phyloP scores from a whole-genome alignment of 2,888 invertebrate species.

The Lamproptera curius region DNA sequence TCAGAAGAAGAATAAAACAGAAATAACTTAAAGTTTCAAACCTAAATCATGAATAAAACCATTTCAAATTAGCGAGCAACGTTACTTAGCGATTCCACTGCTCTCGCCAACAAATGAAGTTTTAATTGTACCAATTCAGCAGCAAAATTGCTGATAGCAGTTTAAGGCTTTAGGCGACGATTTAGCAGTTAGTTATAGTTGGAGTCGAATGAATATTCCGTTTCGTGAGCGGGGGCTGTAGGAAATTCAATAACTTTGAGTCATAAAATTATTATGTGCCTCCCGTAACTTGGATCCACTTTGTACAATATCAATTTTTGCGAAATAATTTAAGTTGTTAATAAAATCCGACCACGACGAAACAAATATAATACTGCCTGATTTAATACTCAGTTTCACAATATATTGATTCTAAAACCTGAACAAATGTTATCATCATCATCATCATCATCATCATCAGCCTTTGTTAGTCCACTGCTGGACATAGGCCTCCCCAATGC shows the following conservation, averaged over 20 bases:
- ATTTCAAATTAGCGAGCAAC: not conserved
- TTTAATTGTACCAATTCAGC: conserved; percentile 31
- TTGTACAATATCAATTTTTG: too few relatives aligned
- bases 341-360: too few relatives aligned
- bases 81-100: conserved; percentile 24
- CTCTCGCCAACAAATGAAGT: conserved; percentile 22
- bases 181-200: conserved; percentile 20
- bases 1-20: too few relatives aligned
- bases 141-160: conserved; percentile 28
- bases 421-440: too few relatives aligned
- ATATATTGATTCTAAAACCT: too few relatives aligned
- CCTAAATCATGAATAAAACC: conserved; percentile 8
- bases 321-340: too few relatives aligned
- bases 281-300: not conserved
- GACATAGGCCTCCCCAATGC: too few relatives aligned
- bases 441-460: too few relatives aligned
- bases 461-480: too few relatives aligned
- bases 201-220: conserved; percentile 13
- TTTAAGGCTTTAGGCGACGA: conserved; percentile 23
- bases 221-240: not conserved
- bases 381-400: too few relatives aligned
- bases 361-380: too few relatives aligned
- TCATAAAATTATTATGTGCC: not conserved
- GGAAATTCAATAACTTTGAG: conserved; percentile 7
- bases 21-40: too few relatives aligned